These are phyloP conservation scores for Egretta garzetta DNA, from an alignment of 2,113 vertebrate species.

Conservation along the genomic window DNA sequence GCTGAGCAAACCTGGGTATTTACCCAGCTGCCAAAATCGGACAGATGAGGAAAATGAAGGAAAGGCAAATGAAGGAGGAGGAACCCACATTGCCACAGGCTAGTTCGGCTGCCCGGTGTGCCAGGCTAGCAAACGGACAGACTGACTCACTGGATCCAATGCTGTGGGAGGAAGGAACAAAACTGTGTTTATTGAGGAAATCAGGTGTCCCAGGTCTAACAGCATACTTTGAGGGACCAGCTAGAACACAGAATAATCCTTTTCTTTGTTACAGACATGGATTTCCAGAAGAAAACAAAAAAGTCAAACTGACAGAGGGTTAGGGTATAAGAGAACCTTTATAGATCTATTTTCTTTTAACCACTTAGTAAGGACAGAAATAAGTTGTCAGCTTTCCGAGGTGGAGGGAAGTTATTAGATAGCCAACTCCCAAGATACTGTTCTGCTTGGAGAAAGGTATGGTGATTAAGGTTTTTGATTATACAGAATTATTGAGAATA, in stretches of 20 bases:
- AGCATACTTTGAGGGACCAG: neutral
- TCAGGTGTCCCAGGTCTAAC: neutral
- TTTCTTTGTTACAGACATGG: neutral
- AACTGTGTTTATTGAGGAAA: neutral
- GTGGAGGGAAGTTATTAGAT: neutral
- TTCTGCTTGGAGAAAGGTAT: neutral
- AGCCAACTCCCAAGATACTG: neutral
- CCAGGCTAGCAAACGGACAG: neutral
- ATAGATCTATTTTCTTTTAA: neutral
- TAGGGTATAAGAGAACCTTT: neutral
- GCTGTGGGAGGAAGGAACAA: neutral
- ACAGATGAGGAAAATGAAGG: neutral
- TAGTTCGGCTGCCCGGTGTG: neutral
- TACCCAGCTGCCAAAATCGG: neutral
- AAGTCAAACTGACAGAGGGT: neutral
- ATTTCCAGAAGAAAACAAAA: neutral
- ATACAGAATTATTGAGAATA: neutral
- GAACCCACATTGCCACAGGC: neutral
- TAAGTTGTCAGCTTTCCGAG: neutral
- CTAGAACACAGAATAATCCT: neutral
- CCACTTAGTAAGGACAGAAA: neutral
- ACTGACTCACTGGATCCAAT: neutral
- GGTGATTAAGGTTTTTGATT: neutral
- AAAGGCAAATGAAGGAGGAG: neutral
- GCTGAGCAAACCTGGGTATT: neutral